Evolutionary conservation across 2,797 vertebrate genomes (phyloP).

Genomic region (Tiaroga cobitis): DNA sequence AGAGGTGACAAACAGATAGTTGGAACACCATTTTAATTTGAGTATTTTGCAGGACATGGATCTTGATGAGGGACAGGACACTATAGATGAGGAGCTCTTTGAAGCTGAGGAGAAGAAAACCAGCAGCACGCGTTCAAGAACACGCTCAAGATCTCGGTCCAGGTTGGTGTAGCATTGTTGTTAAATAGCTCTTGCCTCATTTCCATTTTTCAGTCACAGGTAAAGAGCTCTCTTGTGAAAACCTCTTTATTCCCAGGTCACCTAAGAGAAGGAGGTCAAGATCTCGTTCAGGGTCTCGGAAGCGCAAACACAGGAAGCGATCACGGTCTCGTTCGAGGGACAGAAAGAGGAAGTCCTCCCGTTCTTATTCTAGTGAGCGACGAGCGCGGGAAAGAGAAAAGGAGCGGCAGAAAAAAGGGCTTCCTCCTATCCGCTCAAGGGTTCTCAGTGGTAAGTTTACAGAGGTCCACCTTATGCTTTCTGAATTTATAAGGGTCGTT

Average conservation of each 20-base stretch:
- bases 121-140: constrained; percentile 87
- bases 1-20: not conserved
- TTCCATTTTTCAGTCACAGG: not conserved
- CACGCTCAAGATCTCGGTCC: constrained; percentile 93
- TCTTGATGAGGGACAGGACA: constrained; percentile 93
- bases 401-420: constrained; percentile 95
- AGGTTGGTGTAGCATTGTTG: constrained; percentile 76
- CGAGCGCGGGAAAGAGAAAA: constrained; percentile 93
- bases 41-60: constrained; percentile 90
- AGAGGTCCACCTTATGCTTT: not conserved
- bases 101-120: constrained; percentile 92
- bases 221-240: not conserved
- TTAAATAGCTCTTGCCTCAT: not conserved
- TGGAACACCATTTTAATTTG: not conserved
- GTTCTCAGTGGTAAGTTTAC: constrained; percentile 88
- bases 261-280: constrained; percentile 94
- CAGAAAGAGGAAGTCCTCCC: constrained; percentile 93
- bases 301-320: constrained; percentile 94
- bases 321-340: constrained; percentile 94
- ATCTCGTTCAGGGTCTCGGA: constrained; percentile 94
- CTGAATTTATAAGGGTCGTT: too few species aligned
- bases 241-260: constrained; percentile 79
- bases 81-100: constrained; percentile 90
- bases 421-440: constrained; percentile 93
- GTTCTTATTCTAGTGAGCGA: constrained; percentile 96